Conservation (phyloP, 2,888 invertebrate species). For the Drosophila paranaensis region DNA sequence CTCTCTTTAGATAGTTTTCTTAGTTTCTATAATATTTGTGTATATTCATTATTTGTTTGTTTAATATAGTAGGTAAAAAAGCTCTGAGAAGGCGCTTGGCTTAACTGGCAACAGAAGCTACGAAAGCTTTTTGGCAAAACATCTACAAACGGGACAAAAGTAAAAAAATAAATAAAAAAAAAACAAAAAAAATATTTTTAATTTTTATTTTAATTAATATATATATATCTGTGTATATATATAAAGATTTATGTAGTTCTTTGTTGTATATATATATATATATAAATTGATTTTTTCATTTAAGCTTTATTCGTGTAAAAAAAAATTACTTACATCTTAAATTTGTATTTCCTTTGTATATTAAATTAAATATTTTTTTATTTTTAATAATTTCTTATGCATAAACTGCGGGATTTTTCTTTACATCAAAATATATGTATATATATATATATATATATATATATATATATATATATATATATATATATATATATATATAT, state of each 20-base stretch:
- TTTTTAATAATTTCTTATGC: constrained; percentile 54
- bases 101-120: constrained; percentile 75
- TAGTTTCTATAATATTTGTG: constrained; percentile 46
- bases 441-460: no score
- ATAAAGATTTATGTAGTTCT: constrained; percentile 23
- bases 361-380: constrained; percentile 43
- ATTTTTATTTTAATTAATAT: constrained; percentile 1
- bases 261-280: constrained; percentile 39
- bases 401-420: constrained; percentile 43
- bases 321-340: constrained; percentile 67
- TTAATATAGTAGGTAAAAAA: constrained; percentile 65
- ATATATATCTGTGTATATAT: constrained; percentile 41
- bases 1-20: constrained; percentile 19
- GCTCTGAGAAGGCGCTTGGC: constrained; percentile 75
- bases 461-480: no score
- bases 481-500: no score
- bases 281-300: constrained; percentile 34
- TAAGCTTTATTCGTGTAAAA: constrained; percentile 54
- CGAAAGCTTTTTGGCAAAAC: constrained; percentile 70
- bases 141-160: constrained; percentile 46
- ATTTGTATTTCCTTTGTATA: constrained; percentile 52
- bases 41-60: constrained; percentile 28
- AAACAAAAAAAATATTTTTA: not conserved
- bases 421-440: constrained; percentile 37
- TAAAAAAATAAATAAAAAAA: not conserved